Percentiles rank a stretch among this genome's conserved stretches.
phyloP scores from a whole-genome alignment of 2,888 invertebrate species.

The Polydesmus complanatus region DNA sequence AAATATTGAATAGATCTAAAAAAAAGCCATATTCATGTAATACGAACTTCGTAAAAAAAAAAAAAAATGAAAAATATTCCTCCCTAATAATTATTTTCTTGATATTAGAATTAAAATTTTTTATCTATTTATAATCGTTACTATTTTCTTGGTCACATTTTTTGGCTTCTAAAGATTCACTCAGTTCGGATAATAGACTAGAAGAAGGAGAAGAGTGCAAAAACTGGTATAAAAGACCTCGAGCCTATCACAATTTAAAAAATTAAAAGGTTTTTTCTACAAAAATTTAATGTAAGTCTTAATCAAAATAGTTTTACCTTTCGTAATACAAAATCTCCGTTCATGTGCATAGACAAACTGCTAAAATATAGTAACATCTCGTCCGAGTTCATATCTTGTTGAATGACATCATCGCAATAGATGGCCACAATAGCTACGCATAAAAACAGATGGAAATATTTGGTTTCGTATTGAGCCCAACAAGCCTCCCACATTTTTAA shows the following conservation, averaged over 20 bases:
- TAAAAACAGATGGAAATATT: slow-evolving; percentile 89
- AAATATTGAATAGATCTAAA: too few relatives aligned
- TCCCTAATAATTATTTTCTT: too few relatives aligned
- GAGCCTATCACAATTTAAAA: slow-evolving; percentile 41
- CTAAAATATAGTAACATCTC: slow-evolving; percentile 92
- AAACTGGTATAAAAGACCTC: slow-evolving; percentile 80
- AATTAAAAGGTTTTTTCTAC: neutral
- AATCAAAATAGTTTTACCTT: slow-evolving; percentile 41
- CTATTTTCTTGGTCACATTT: too few relatives aligned
- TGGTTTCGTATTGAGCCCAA: slow-evolving; percentile 92
- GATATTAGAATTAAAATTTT: too few relatives aligned
- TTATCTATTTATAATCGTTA: too few relatives aligned
- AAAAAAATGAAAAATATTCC: too few relatives aligned
- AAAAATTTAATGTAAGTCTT: neutral
- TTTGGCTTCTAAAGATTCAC: too few relatives aligned
- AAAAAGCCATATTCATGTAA: too few relatives aligned
- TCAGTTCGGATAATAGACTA: slow-evolving; percentile 73
- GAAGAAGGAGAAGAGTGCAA: slow-evolving; percentile 74
- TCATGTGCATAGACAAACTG: slow-evolving; percentile 94
- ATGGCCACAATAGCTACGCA: slow-evolving; percentile 85
- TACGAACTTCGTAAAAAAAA: too few relatives aligned
- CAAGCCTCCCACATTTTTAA: slow-evolving; percentile 92
- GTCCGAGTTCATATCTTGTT: slow-evolving; percentile 79
- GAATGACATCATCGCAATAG: slow-evolving; percentile 70
- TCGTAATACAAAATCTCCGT: slow-evolving; percentile 71